Evolutionary conservation across 2,797 vertebrate species (phyloP).

Genomic region (Cottoperca gobio): DNA sequence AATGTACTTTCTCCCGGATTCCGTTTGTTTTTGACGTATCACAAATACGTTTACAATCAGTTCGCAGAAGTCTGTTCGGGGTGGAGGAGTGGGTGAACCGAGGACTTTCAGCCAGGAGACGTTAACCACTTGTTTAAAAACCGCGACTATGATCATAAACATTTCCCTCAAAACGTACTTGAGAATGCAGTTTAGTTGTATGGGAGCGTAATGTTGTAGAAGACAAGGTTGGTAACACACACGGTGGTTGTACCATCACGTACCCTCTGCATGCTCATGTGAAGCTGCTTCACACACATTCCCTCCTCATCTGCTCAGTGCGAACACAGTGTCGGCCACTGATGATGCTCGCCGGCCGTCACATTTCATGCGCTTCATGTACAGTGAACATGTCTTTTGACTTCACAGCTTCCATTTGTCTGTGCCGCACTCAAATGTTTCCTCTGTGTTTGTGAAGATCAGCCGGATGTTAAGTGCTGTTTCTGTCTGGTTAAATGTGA

Average conservation of each 20-base stretch:
- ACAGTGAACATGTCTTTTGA: conserved; percentile 27
- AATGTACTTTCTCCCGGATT: too few species aligned
- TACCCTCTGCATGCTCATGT: conserved; percentile 63
- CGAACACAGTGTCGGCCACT: conserved; percentile 22
- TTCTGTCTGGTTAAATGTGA: not conserved
- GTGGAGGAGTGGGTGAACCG: too few species aligned
- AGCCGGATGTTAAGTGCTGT: not conserved
- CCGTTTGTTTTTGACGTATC: too few species aligned
- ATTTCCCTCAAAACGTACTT: too few species aligned
- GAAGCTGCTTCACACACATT: conserved; percentile 53
- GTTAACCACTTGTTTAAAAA: too few species aligned
- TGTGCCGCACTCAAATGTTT: conserved; percentile 19
- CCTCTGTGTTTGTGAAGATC: conserved; percentile 18
- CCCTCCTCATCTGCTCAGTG: conserved; percentile 50
- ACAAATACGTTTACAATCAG: too few species aligned
- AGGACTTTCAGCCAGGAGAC: too few species aligned
- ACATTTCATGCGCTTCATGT: conserved; percentile 59
- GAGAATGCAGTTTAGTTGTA: too few species aligned
- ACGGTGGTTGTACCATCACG: conserved; percentile 11
- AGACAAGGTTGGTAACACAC: not conserved
- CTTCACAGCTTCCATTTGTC: conserved; percentile 42
- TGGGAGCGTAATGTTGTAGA: too few species aligned
- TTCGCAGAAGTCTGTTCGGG: too few species aligned
- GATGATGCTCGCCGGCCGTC: conserved; percentile 35
- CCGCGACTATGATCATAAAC: too few species aligned